Percentiles rank a stretch among this genome's conserved stretches.
Conservation (phyloP, 2,113 vertebrate species). For the Australoheros scitulus region DNA sequence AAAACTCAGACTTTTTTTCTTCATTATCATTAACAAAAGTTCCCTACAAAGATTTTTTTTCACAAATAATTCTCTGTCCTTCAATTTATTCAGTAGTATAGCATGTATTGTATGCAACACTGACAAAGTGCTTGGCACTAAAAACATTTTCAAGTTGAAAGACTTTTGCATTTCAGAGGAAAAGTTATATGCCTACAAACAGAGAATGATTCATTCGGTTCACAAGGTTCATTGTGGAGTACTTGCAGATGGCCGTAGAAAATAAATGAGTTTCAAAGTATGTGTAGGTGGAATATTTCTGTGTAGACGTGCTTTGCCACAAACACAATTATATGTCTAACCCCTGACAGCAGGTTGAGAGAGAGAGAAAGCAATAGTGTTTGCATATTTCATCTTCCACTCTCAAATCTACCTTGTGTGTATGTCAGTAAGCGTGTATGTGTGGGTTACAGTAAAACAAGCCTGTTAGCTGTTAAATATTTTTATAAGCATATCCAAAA, state of each 20-base stretch:
- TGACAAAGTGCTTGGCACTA: slow-evolving; percentile 28
- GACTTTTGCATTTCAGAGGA: slow-evolving; percentile 44
- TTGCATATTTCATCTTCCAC: slow-evolving; percentile 50
- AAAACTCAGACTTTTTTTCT: not conserved
- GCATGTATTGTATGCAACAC: not conserved
- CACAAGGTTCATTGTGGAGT: slow-evolving; percentile 71
- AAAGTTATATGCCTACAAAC: slow-evolving; percentile 55
- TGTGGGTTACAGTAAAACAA: slow-evolving; percentile 20
- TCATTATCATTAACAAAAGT: not conserved
- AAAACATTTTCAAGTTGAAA: slow-evolving; percentile 57
- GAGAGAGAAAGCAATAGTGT: slow-evolving; percentile 59
- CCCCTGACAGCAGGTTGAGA: slow-evolving; percentile 68
- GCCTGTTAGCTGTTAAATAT: slow-evolving; percentile 2
- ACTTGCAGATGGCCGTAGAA: slow-evolving; percentile 70
- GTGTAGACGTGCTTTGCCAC: slow-evolving; percentile 55
- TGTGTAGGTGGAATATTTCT: slow-evolving; percentile 78
- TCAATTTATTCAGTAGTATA: slow-evolving; percentile 9
- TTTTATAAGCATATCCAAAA: slow-evolving; percentile 8
- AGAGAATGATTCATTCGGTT: slow-evolving; percentile 67
- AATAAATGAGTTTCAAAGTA: slow-evolving; percentile 77
- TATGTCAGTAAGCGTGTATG: not conserved
- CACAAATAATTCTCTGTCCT: slow-evolving; percentile 4
- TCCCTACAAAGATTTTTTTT: not conserved
- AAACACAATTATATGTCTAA: slow-evolving; percentile 76
- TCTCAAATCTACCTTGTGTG: slow-evolving; percentile 11